These are phyloP conservation scores for Halocynthia aurantium DNA, from an alignment of 23 tunicate species.

Conservation along the genomic window DNA sequence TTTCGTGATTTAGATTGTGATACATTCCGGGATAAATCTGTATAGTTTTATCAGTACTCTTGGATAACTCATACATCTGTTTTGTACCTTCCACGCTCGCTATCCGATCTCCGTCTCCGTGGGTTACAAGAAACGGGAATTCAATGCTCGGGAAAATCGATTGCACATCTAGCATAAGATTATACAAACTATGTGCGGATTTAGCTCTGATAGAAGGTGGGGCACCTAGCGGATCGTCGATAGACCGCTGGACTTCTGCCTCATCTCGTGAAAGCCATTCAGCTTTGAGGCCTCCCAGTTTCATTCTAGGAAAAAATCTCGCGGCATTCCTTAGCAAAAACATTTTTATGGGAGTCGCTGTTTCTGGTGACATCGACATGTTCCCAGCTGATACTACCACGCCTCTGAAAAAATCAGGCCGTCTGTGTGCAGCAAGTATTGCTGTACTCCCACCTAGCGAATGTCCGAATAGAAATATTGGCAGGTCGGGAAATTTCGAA, in stretches of 20 bases:
- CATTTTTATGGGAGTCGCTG: conserved; percentile 22
- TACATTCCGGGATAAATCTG: conserved; percentile 28
- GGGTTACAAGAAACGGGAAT: conserved; percentile 53
- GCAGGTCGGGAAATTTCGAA: conserved; percentile 52
- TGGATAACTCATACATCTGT: conserved; percentile 30
- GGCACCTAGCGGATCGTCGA: conserved; percentile 48
- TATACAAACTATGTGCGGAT: conserved; percentile 33
- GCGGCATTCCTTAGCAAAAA: conserved; percentile 14
- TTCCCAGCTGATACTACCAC: conserved; percentile 46
- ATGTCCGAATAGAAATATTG: conserved; percentile 72
- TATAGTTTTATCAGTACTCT: conserved; percentile 53
- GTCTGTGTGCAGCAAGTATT: conserved; percentile 32
- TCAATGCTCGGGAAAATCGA: conserved; percentile 20
- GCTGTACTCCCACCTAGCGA: conserved; percentile 82
- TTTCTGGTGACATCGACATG: conserved; percentile 40
- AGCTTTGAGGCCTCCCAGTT: conserved; percentile 20
- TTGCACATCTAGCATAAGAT: conserved; percentile 3
- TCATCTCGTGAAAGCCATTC: conserved; percentile 27
- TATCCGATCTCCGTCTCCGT: conserved; percentile 62
- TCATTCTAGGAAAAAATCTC: conserved; percentile 23
- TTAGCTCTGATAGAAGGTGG: conserved; percentile 24
- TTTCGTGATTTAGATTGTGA: conserved; percentile 13
- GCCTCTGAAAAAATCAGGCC: conserved; percentile 39
- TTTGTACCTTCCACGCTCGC: conserved; percentile 43
- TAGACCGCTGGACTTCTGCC: conserved; percentile 50